Conservation (phyloP, 2,113 vertebrate genomes). For the Lophura nycthemera region DNA sequence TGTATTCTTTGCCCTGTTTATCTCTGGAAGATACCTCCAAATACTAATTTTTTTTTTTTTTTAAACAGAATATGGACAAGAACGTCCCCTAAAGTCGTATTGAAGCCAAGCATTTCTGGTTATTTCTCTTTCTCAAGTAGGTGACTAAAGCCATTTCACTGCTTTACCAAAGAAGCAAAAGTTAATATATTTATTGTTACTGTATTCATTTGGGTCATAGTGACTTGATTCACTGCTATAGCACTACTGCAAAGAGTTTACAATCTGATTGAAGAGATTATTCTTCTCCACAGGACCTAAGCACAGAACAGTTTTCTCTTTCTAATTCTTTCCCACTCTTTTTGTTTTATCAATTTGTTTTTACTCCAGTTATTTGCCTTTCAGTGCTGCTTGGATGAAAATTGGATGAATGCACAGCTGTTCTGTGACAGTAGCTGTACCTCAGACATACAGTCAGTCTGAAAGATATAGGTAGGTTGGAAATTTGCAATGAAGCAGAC, state of each 20-base stretch:
- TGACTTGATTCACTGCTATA: rapidly evolving
- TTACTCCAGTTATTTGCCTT: neutral
- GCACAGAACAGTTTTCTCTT: neutral
- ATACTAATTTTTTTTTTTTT: neutral
- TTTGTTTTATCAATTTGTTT: neutral
- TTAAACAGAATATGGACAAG: neutral
- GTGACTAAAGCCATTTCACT: neutral
- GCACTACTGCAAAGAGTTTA: neutral
- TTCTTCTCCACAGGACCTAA: neutral
- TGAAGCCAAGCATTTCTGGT: neutral
- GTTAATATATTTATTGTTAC: neutral
- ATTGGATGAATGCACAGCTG: neutral
- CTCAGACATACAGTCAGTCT: neutral
- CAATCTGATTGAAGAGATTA: neutral
- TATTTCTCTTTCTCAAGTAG: neutral
- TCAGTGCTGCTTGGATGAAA: neutral
- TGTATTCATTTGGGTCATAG: neutral
- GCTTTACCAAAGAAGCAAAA: neutral
- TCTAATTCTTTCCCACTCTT: neutral
- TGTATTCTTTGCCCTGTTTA: neutral
- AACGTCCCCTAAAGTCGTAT: rapidly evolving
- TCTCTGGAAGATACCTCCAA: neutral
- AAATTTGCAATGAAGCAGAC: neutral
- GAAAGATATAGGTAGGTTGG: neutral
- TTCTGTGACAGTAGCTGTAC: neutral